Base-by-base conservation (phyloP, 2,113 vertebrate species). In the Chloebia gouldiae region DNA sequence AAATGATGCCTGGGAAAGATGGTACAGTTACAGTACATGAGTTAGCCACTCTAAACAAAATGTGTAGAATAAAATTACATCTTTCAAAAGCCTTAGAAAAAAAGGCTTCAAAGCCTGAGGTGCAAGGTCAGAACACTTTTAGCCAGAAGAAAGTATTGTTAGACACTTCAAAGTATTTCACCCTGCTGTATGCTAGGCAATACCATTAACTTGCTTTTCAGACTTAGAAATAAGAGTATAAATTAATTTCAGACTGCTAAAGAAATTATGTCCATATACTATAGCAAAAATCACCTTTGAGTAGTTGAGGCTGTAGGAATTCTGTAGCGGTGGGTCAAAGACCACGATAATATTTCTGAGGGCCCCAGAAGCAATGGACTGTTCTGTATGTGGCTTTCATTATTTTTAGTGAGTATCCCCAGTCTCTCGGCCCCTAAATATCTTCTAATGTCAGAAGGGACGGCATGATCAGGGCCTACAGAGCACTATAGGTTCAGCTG, bases 351-450 rank as follows among this genome's bases (percentile, higher is more conserved):
- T 44, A 69, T 88, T 80, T 63, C 40, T 31, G n/a, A 68, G 11
- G 4, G 15, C 2, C 11, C 17, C 31, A 80, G 45, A 69, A 92
- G 25, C 25, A 65, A 17, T 37, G 20, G 13, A 15, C 31, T 65
- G 3, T 49, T 85, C 30, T 68, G 9, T 15, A 30, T 10, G 3
- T 9, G 6, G 11, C 3, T 75, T 50, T 75, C 16, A 39, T 28
- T 39, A 57, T 22, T 92, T 93, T 73, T 30, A 54, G 9, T 25
- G 45, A 81, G 11, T n/a, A 71, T 70, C 2, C 4, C 22, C 31
- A 23, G 4, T 4, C 15, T 7, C 3, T 16, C 7, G 15, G 11
- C 8, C 3, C 7, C n/a, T 8, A 30, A 11, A 30, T 42, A 30
- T 47, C 47, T 64, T 45, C 33, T 18, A 33, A 11, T 40, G 18